Evolutionary conservation across 2,888 invertebrate species (phyloP).

Genomic region (Cryptus armator): DNA sequence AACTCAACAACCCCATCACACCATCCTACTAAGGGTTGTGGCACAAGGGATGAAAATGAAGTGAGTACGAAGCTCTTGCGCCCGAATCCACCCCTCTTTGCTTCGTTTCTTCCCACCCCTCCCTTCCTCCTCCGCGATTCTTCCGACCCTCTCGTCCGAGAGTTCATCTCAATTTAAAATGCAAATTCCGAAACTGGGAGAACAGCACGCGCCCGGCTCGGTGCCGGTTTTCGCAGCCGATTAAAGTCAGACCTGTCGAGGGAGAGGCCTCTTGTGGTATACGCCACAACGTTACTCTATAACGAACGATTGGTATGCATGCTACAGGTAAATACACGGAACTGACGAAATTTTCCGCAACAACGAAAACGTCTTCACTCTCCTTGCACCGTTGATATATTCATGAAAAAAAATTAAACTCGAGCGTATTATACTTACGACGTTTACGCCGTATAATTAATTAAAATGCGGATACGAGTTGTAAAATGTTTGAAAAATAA

Average conservation of each 20-base stretch:
- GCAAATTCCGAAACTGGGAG: slow-evolving; percentile 77
- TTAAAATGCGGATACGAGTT: slow-evolving; percentile 19
- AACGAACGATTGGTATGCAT: background rate
- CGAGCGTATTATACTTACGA: background rate
- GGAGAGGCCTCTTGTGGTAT: slow-evolving; percentile 6
- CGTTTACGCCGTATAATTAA: background rate
- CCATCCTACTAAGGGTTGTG: slow-evolving; percentile 18
- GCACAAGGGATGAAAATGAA: slow-evolving; percentile 59
- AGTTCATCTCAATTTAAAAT: slow-evolving; percentile 82
- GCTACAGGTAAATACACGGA: slow-evolving; percentile 2
- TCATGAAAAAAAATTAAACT: background rate
- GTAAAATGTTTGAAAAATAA: background rate
- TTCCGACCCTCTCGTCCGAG: slow-evolving; percentile 66
- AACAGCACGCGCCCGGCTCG: slow-evolving; percentile 57
- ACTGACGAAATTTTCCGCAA: slow-evolving; percentile 5
- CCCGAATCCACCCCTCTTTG: background rate
- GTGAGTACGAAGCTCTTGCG: slow-evolving; percentile 8
- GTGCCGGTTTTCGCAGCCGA: slow-evolving; percentile 77
- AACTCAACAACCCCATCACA: slow-evolving; percentile 45
- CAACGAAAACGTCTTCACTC: slow-evolving; percentile 2
- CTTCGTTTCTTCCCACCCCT: background rate
- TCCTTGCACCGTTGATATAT: slow-evolving; percentile 5
- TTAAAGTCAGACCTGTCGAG: slow-evolving; percentile 71
- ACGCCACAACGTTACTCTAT: slow-evolving; percentile 24
- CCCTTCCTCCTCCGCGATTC: background rate